Evolutionary conservation across 1,140 invertebrate genomes (phyloP).

Genomic region (Eubasilissa regina): DNA sequence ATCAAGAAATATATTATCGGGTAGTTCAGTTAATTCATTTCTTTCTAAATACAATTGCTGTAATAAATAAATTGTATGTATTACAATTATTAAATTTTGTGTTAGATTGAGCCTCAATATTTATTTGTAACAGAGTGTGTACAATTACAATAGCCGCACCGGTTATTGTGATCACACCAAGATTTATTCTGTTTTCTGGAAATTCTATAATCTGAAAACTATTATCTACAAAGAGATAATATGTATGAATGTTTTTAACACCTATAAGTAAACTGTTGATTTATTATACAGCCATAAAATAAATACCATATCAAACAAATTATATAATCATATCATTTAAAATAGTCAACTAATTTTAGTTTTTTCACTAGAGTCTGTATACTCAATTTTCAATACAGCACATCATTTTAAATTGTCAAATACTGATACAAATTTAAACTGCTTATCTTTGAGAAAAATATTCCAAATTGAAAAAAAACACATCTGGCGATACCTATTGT

Average conservation of each 20-base stretch:
- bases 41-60: conserved; percentile 75
- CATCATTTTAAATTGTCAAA: no score
- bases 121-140: background rate
- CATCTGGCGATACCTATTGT: no score
- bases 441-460: no score
- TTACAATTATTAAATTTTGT: background rate
- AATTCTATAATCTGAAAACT: background rate
- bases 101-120: background rate
- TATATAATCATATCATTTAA: background rate
- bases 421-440: no score
- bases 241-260: background rate
- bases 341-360: background rate
- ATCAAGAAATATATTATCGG: conserved; percentile 70
- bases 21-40: conserved; percentile 70
- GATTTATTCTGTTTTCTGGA: no score
- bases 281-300: no score
- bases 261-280: background rate
- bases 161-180: no score
- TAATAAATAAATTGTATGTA: conserved; percentile 47
- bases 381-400: no score
- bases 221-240: background rate
- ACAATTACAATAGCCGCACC: background rate
- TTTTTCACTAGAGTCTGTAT: background rate
- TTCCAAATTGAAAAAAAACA: no score
- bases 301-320: background rate